phyloP scores from a whole-genome alignment of 30 jellyfish, hydroid and myxozoan species.

The Hydra vulgaris region DNA sequence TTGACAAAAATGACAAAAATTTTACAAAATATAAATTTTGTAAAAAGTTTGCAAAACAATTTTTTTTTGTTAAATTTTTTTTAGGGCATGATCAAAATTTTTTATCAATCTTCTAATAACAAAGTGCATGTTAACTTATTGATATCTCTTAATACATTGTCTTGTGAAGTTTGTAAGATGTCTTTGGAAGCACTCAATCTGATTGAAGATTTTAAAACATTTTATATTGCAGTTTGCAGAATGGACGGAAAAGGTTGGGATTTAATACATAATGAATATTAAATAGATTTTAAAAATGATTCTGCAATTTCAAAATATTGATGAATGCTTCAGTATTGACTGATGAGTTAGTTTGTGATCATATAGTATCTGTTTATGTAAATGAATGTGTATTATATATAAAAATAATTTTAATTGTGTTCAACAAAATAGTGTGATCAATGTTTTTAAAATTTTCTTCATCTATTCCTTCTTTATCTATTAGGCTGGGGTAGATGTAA shows the following conservation, averaged over 20 bases:
- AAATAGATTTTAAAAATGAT: too few species aligned
- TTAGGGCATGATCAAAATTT: conserved; percentile 10
- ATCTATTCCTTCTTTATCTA: too few species aligned
- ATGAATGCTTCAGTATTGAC: too few species aligned
- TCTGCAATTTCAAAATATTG: too few species aligned
- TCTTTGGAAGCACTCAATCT: conserved; percentile 16
- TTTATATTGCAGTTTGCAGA: conserved; percentile 9
- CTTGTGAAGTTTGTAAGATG: conserved; percentile 22
- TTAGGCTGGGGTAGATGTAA: too few species aligned
- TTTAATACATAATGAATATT: neutral
- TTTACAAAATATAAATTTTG: neutral
- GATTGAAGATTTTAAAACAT: conserved; percentile 17
- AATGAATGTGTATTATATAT: too few species aligned
- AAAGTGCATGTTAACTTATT: conserved; percentile 3
- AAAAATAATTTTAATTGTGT: too few species aligned
- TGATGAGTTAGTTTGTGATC: too few species aligned
- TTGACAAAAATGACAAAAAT: too few species aligned
- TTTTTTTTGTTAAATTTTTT: neutral
- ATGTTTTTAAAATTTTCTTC: too few species aligned
- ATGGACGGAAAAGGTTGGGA: conserved; percentile 17
- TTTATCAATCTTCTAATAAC: neutral
- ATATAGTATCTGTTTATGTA: too few species aligned
- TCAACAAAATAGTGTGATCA: too few species aligned
- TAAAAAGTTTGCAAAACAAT: neutral
- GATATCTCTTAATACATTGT: conserved; percentile 12